Evolutionary conservation across 2,888 invertebrate species (phyloP).

Genomic region (Podotricha telesiphe): DNA sequence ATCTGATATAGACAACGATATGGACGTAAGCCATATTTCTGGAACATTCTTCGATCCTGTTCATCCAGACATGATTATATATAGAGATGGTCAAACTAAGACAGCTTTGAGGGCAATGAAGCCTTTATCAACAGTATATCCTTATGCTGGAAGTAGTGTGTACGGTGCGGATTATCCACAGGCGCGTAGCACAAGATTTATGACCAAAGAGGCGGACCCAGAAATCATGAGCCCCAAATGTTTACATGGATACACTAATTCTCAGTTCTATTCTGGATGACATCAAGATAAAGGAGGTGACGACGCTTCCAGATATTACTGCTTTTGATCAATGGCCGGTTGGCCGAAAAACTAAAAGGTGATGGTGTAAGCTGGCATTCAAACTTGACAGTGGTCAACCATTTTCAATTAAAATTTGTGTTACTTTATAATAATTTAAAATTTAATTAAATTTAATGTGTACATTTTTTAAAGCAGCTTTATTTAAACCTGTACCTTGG

Average conservation of each 20-base stretch:
- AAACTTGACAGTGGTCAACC: background rate
- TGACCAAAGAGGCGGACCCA: constrained; percentile 58
- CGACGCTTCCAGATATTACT: constrained; percentile 61
- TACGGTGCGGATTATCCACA: constrained; percentile 72
- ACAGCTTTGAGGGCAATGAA: constrained; percentile 75
- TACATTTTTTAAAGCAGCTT: background rate
- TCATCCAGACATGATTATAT: constrained; percentile 78
- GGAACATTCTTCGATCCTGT: constrained; percentile 76
- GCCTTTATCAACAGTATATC: constrained; percentile 75
- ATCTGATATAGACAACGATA: constrained; percentile 76
- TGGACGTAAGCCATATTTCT: constrained; percentile 75
- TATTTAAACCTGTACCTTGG: background rate
- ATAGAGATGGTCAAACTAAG: constrained; percentile 69
- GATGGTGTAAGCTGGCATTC: background rate
- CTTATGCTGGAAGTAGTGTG: constrained; percentile 71
- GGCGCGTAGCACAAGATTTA: constrained; percentile 59
- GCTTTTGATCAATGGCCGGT: constrained; percentile 9
- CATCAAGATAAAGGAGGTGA: constrained; percentile 57
- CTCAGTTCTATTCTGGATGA: constrained; percentile 77
- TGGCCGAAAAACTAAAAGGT: constrained; percentile 11
- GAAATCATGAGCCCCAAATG: constrained; percentile 73
- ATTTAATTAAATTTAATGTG: background rate
- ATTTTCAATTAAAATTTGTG: background rate
- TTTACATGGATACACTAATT: constrained; percentile 68
- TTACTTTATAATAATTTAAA: background rate